A percentile compares a stretch with the other conserved stretches of the same genome.
phyloP scores from a whole-genome alignment of 2,113 vertebrate genomes.

The Pongo pygmaeus region DNA sequence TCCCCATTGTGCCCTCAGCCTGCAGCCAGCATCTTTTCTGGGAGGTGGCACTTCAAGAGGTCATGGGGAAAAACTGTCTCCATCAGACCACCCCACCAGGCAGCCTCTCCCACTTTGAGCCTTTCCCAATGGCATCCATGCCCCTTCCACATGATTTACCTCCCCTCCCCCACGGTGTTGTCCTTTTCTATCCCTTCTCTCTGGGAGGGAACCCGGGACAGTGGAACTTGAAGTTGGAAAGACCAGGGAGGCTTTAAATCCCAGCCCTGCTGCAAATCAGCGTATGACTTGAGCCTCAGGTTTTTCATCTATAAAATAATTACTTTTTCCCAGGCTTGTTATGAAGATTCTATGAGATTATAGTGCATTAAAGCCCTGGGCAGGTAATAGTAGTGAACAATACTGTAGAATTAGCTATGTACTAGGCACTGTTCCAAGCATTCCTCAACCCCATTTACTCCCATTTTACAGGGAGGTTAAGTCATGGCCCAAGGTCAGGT shows the following conservation, averaged over 20 bases:
- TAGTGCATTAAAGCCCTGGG: neutral
- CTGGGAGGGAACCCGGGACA: neutral
- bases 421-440: neutral
- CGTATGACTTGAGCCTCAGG: neutral
- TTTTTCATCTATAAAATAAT: constrained; percentile 59
- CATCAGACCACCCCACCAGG: neutral
- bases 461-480: constrained; percentile 6
- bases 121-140: rapidly evolving
- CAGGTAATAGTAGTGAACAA: neutral
- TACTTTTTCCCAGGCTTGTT: constrained; percentile 67
- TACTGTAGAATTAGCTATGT: neutral
- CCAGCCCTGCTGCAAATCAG: neutral
- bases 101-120: neutral
- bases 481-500: neutral
- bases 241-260: neutral
- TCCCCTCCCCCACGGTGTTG: no score
- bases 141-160: neutral
- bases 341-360: constrained; percentile 54
- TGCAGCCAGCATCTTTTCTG: neutral
- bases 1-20: no score
- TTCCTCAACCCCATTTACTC: neutral
- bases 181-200: neutral
- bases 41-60: neutral
- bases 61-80: neutral
- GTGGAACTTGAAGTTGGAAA: neutral